phyloP scores from a whole-genome alignment of 2,113 vertebrate species.

The Stomatorhinus ivindoensis region DNA sequence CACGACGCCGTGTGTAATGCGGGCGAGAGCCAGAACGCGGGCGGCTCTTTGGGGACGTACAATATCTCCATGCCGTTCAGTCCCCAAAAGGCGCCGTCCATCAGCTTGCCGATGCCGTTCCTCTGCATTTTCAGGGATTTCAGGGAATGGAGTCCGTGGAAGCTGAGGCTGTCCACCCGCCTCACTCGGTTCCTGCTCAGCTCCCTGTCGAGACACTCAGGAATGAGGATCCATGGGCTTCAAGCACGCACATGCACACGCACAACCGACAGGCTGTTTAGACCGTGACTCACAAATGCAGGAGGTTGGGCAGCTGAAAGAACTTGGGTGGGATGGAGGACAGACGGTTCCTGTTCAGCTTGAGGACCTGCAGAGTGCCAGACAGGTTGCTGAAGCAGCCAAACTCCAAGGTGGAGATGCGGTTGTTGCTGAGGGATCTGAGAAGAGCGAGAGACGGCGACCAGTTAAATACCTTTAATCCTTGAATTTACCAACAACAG shows the following conservation, averaged over 20 bases:
- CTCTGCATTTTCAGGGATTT: slow-evolving; percentile 84
- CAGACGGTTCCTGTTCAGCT: slow-evolving; percentile 84
- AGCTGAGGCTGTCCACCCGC: slow-evolving; percentile 81
- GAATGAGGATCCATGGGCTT: background rate
- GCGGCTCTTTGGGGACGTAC: slow-evolving; percentile 60
- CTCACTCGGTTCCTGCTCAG: slow-evolving; percentile 87
- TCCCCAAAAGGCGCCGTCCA: slow-evolving; percentile 96
- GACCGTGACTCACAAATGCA: slow-evolving; percentile 77
- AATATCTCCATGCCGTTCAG: slow-evolving; percentile 86
- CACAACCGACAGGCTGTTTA: background rate
- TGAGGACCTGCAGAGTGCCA: slow-evolving; percentile 74
- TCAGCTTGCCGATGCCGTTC: slow-evolving; percentile 77
- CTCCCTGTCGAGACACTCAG: slow-evolving; percentile 60
- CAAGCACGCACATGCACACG: background rate
- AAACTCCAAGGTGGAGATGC: slow-evolving; percentile 74
- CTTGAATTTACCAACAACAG: slow-evolving; percentile 1
- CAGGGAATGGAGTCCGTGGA: slow-evolving; percentile 81
- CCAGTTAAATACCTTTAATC: background rate
- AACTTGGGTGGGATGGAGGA: slow-evolving; percentile 79
- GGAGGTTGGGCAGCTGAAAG: slow-evolving; percentile 85
- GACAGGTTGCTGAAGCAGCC: slow-evolving; percentile 85
- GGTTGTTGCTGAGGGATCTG: slow-evolving; percentile 85
- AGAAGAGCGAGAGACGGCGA: slow-evolving; percentile 34
- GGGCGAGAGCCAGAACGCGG: background rate
- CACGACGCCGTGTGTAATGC: background rate